Base-by-base conservation (phyloP, 2,797 vertebrate genomes). In the Moxostoma hubbsi region DNA sequence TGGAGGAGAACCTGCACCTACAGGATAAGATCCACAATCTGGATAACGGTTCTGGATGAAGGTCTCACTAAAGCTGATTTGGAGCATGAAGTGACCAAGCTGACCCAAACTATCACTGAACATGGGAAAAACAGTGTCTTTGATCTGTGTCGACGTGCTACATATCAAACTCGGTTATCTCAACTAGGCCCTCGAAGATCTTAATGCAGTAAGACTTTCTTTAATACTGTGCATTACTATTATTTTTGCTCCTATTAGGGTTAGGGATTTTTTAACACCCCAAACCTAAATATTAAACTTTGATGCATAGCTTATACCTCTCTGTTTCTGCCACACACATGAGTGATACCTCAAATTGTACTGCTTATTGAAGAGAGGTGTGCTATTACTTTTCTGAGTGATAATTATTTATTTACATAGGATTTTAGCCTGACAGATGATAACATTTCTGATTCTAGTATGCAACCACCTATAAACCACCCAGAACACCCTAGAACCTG, bases 101-200 rank as follows among this genome's bases (percentile, higher is more conserved):
- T 94, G 73, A 91, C 88, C 75, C 51, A 87, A 78, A 75, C 89
- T 81, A 90, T 93, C 84, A 85, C 82, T n/a, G 83, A 83, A 5
- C 79, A 89, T 73, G 72, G 84, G 9, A 68, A n/a, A 43, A 59
- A 18, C 49, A 85, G 65, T 73, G 84, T 86, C 43, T 94, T 95
- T 87, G 82, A 89, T 69, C 91, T 85, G 69, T 94, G 91, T 83
- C 91, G 92, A 5, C 88, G 88, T 16, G 49, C 85, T 94, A 24
- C 81, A 88, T 64, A 93, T 90, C 68, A 95, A 93, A 82, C 85
- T 92, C 77, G 92, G 90, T 66, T 92, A 90, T 46, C 85, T 94
- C 70, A 86, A 84, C 61, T 88, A 87, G 81, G 91, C 92, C 18
- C 85, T 94, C 86, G 86, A 89, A 71, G 91, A 92, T 87, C 86